Evolutionary conservation across 2,797 vertebrate species (phyloP), one percentile per base, ranked within the genome.

Genomic region (Pseudotriccus pelzelni): DNA sequence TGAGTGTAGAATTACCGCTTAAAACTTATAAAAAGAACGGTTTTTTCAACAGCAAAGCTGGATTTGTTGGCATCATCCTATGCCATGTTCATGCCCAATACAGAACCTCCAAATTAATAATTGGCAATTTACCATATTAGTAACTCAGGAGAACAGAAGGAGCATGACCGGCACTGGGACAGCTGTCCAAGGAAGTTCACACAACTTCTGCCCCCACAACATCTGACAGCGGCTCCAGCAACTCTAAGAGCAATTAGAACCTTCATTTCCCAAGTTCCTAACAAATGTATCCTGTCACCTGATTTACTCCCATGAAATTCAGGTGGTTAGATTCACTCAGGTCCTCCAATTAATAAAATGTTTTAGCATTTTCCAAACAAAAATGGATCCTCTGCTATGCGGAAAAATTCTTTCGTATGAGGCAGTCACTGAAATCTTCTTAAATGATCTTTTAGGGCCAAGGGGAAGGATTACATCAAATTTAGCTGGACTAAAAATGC

Each of bases 401-500:
- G 68, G 37, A 50, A 87, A 60, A 32, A 22, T n/a, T 21, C 12
- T 87, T 68, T 49, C 17, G 3, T 23, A 23, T 18, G 25, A 89
- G 62, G 27, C 52, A 80, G 20, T 50, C 62, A 46, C 2, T 8
- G 1, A 87, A 87, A 75, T 43, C 60, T 49, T 76, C 41, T 75
- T 25, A 60, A 88, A 66, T 0, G 0, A 15, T 64, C 23, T 41
- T 90, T 85, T 78, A 30, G 69, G 85, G 62, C 85, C 94, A 91
- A 93, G 30, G 18, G 23, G n/a, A 92, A 86, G 19, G 66, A 88
- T 90, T 81, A 70, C 14, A 81, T 82, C 55, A 82, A 96, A 78
- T 89, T 53, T 84, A 56, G 49, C 34, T 74, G 67, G 70, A 84
- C 83, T 93, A 84, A 94, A 96, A 95, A 84, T 88, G 74, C 56